Conservation (phyloP, 2,113 vertebrate species). For the Ammodytes dubius region DNA sequence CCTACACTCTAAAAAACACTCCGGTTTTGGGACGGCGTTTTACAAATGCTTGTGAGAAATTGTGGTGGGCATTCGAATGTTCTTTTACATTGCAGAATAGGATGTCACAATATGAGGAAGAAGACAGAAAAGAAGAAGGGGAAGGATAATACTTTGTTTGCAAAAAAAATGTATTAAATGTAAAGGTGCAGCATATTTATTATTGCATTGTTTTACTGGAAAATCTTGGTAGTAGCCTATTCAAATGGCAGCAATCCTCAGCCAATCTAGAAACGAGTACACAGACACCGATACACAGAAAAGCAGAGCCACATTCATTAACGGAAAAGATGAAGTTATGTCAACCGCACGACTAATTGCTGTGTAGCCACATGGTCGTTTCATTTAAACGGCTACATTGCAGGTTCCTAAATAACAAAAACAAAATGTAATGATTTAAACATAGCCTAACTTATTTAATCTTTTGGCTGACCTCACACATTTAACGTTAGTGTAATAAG, state of each 20-base stretch:
- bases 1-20: neutral
- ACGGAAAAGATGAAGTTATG: neutral
- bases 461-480: neutral
- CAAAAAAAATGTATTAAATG: neutral
- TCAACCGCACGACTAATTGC: neutral
- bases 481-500: neutral
- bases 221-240: neutral
- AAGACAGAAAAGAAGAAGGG: neutral
- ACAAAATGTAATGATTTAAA: neutral
- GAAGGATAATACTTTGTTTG: neutral
- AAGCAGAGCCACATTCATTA: neutral
- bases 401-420: no score
- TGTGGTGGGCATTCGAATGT: neutral
- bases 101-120: neutral
- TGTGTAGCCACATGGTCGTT: neutral
- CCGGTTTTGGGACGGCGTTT: neutral
- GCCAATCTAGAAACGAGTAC: conserved; percentile 2
- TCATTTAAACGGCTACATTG: neutral
- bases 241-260: neutral
- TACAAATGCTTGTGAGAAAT: neutral
- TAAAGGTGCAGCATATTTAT: neutral
- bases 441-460: no score
- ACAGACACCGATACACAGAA: neutral
- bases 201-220: neutral
- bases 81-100: neutral